phyloP scores from a whole-genome alignment of 2,888 invertebrate species.

The Siphlonurus alternatus region DNA sequence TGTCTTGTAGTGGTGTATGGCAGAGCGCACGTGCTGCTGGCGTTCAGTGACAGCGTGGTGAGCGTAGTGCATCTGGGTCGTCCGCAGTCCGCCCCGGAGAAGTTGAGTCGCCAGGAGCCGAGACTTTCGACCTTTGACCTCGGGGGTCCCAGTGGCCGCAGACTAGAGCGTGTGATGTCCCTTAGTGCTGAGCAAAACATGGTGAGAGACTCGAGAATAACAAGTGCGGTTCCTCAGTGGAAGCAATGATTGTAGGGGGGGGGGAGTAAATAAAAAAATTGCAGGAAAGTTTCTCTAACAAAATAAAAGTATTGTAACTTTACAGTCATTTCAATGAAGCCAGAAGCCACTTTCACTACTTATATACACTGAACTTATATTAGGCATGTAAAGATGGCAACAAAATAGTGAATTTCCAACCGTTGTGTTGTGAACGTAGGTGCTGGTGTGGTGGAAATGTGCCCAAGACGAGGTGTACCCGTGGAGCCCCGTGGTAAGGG shows the following conservation, averaged over 20 bases:
- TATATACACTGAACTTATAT: too few relatives aligned
- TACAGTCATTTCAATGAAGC: too few relatives aligned
- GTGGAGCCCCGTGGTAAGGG: conserved; percentile 72
- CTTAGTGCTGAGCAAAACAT: conserved; percentile 32
- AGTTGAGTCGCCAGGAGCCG: conserved; percentile 49
- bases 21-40: conserved; percentile 46
- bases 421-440: conserved; percentile 22
- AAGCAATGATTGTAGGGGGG: too few relatives aligned
- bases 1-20: conserved; percentile 42
- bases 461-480: conserved; percentile 77
- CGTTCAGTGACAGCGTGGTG: conserved; percentile 49
- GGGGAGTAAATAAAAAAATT: too few relatives aligned
- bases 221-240: too few relatives aligned
- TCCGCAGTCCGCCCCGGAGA: conserved; percentile 36
- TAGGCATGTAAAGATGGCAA: too few relatives aligned
- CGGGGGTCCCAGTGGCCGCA: conserved; percentile 34
- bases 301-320: too few relatives aligned
- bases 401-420: too few relatives aligned
- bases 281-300: too few relatives aligned
- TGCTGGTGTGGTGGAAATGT: conserved; percentile 74
- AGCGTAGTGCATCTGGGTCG: conserved; percentile 48
- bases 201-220: conserved; percentile 23
- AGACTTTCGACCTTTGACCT: conserved; percentile 40
- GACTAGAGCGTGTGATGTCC: conserved; percentile 35
- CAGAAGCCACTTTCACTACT: too few relatives aligned